These are phyloP conservation scores for Bos indicus DNA, from an alignment of 2,113 vertebrate species.

Conservation along the genomic window DNA sequence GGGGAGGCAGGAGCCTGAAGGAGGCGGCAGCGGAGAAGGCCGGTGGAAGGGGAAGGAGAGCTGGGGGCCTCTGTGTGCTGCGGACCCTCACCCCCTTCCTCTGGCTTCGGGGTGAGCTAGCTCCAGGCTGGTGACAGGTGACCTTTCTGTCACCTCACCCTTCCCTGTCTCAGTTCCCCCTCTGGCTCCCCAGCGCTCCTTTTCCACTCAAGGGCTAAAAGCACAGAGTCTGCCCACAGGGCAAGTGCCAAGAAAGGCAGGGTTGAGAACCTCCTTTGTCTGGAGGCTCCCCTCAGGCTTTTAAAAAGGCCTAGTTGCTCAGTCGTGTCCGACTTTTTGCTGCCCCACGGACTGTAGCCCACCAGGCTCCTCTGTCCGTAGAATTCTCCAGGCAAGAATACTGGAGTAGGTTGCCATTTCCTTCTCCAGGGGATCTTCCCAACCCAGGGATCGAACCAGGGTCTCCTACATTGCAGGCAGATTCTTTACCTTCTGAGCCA, in stretches of 20 bases:
- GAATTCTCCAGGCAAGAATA: not conserved
- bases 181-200: not conserved
- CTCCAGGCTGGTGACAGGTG: not conserved
- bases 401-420: not conserved
- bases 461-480: not conserved
- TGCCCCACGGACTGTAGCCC: not conserved
- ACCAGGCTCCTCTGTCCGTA: not conserved
- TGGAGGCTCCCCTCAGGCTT: not conserved
- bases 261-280: not conserved
- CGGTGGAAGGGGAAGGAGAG: not conserved
- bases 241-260: rapidly evolving
- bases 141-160: not conserved
- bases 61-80: not conserved
- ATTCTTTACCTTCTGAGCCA: not conserved
- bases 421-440: not conserved
- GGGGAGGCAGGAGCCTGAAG: not conserved
- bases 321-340: not conserved
- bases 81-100: not conserved
- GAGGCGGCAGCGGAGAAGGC: not conserved
- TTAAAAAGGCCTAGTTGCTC: not conserved
- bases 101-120: not conserved
- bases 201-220: not conserved
- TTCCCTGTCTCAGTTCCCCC: not conserved
- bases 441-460: not conserved
- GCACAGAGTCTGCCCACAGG: not conserved